phyloP scores from a whole-genome alignment of 2,888 invertebrate species.

The Drosophila anomelani region DNA sequence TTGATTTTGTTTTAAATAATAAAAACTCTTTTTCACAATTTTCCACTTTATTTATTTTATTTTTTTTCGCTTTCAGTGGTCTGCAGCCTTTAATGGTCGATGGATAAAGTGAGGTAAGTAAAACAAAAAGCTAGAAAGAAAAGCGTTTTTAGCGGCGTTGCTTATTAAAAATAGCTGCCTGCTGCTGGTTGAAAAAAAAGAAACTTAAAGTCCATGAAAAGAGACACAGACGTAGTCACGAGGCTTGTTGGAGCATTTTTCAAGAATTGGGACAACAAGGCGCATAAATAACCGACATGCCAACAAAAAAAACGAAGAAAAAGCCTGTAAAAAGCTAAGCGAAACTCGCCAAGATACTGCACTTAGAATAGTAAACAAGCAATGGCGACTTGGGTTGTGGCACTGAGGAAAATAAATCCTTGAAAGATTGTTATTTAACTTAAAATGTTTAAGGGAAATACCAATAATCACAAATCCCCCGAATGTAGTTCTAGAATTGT shows the following conservation, averaged over 20 bases:
- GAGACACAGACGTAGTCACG: conserved; percentile 26
- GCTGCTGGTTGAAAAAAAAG: conserved; percentile 11
- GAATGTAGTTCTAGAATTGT: too few relatives aligned
- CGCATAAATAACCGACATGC: conserved; percentile 79
- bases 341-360: conserved; percentile 59
- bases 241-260: conserved; percentile 59
- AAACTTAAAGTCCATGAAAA: conserved; percentile 32
- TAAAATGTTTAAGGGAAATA: neutral
- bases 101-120: conserved; percentile 59
- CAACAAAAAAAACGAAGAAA: conserved; percentile 42
- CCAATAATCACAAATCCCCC: too few relatives aligned
- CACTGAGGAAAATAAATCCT: neutral
- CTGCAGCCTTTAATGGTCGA: conserved; percentile 53
- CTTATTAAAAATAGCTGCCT: conserved; percentile 67
- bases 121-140: conserved; percentile 9
- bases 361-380: conserved; percentile 77
- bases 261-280: conserved; percentile 77
- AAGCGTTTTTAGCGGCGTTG: conserved; percentile 36
- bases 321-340: conserved; percentile 46
- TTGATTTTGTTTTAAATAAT: conserved; percentile 65
- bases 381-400: conserved; percentile 10
- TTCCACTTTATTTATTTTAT: conserved; percentile 23
- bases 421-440: too few relatives aligned
- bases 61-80: conserved; percentile 26
- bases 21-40: conserved; percentile 32